Evolutionary conservation across 2,888 invertebrate genomes (phyloP).

Genomic region (Andrena marginata): DNA sequence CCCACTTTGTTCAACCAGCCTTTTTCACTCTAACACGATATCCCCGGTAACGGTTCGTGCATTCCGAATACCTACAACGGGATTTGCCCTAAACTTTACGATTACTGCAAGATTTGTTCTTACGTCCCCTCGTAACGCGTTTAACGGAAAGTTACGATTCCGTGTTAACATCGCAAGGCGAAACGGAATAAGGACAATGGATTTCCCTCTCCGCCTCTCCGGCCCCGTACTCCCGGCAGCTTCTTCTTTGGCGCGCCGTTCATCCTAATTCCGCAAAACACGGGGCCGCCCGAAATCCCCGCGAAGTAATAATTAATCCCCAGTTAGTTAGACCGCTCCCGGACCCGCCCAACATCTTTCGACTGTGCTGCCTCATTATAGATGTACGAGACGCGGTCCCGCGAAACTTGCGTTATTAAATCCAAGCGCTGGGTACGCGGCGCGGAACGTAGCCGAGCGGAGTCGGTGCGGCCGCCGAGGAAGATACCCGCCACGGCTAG

Average conservation of each 20-base stretch:
- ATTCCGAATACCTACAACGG: background rate
- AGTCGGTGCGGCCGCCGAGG: conserved; percentile 4
- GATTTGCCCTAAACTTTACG: conserved; percentile 15
- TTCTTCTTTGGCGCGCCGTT: background rate
- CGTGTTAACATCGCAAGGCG: background rate
- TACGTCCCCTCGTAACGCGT: background rate
- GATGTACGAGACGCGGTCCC: conserved; percentile 37
- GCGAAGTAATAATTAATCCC: conserved; percentile 48
- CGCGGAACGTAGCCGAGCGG: conserved; percentile 32
- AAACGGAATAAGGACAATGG: background rate
- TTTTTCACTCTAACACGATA: background rate
- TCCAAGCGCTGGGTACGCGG: conserved; percentile 57
- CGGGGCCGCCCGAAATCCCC: background rate
- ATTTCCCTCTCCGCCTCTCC: background rate
- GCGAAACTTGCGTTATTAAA: conserved; percentile 67
- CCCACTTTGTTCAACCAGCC: conserved; percentile 20
- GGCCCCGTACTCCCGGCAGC: background rate
- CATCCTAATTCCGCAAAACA: conserved; percentile 14
- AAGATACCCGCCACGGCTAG: conserved; percentile 29
- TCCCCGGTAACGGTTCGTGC: conserved; percentile 4
- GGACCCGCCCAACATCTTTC: conserved; percentile 18
- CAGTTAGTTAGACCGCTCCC: conserved; percentile 33
- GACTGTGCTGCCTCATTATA: conserved; percentile 7
- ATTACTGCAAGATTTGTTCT: conserved; percentile 14
- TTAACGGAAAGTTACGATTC: conserved; percentile 7